Evolutionary conservation across 53 echinoderm and acorn worm genomes (phyloP), one percentile per base, ranked within the genome.

Genomic region (Pentamera pediparva): DNA sequence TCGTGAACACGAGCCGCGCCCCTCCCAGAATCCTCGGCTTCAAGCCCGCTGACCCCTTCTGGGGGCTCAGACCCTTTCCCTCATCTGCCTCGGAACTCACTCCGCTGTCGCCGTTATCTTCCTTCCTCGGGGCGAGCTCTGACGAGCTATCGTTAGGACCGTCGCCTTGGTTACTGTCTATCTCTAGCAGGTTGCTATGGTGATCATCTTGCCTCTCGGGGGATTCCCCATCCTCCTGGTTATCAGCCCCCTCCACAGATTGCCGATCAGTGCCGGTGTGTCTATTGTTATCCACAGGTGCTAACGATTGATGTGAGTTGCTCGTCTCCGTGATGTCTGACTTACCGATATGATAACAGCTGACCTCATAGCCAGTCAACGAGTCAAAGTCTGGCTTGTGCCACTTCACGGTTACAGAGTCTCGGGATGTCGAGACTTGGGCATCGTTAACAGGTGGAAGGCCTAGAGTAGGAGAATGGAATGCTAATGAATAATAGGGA

Each of bases 351-450:
- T 67, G 40, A 45, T 43, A 67, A 18, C 85, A 77, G n/a, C 33
- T 75, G 26, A 89, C 55, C 9, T 82, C 81, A 59, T 82, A 90
- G 35, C 86, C 90, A 37, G 78, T 70, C 33, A 72, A 35, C 8
- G 81, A 56, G n/a, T 75, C 77, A 24, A 78, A 75, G 7, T 82
- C 86, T 21, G 90, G 86, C 48, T 79, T 83, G 39, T 83, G 79
- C 90, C 90, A 90, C 4, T 74, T 33, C 19, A 90, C 86, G 15
- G 62, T 62, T 5, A 86, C 11, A 35, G 78, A 72, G 40, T 79
- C 56, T 11, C 52, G 25, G 2, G 78, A 69, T 15, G 53, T 13
- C 29, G 61, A 31, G 11, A 59, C 43, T 15, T 41, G 36, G 30
- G 88, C 78, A 67, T 87, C 81, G 52, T 67, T 75, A 25, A 85